Evolutionary conservation across 30 jellyfish, hydroid and myxozoan genomes (phyloP), one percentile per base, ranked within the genome.

Genomic region (Pseudorhiza aurosa): DNA sequence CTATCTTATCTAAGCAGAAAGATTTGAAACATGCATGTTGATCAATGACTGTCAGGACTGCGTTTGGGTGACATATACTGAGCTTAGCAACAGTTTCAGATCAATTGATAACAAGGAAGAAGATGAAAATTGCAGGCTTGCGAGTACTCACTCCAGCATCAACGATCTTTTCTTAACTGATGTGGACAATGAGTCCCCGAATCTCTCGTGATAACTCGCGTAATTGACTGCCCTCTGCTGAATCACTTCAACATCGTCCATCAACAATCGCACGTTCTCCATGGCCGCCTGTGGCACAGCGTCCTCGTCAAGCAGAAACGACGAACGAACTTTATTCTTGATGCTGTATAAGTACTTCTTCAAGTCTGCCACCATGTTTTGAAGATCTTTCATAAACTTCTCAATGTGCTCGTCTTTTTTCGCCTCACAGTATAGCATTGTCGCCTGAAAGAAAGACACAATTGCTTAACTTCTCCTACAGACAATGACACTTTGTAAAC

Each of bases 391-490:
- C 75, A 88, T 53, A 73, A 89, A 89, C 25, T 55, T 81, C 43
- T 82, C 90, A 2, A 89, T 75, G 36, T 67, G 82, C 15, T 81
- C 95, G 37, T 89, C 97, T 46, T 82, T 89, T 28, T 81, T 89
- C 1, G 97, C 97, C 47, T 89, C 97, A 57, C 92, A 89, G 71
- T 81, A 81, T 32, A 79, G 72, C 43, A 89, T 74, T 19, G 91
- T 44, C 19, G 80, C 72, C 97, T 89, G 30, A 2, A 77, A 72
- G 3, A 31, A 1, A 59, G 36, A 19, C n/a, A 19, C 17, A 53
- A n/a, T n/a, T n/a, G n/a, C n/a, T n/a, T n/a, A n/a, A n/a, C n/a
- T n/a, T n/a, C n/a, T n/a, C n/a, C n/a, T n/a, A n/a, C n/a, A n/a
- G n/a, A n/a, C n/a, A n/a, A n/a, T n/a, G n/a, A n/a, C n/a, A n/a